These are phyloP conservation scores for Acrobasis consociella DNA, from an alignment of 2,888 invertebrate species.

Conservation along the genomic window DNA sequence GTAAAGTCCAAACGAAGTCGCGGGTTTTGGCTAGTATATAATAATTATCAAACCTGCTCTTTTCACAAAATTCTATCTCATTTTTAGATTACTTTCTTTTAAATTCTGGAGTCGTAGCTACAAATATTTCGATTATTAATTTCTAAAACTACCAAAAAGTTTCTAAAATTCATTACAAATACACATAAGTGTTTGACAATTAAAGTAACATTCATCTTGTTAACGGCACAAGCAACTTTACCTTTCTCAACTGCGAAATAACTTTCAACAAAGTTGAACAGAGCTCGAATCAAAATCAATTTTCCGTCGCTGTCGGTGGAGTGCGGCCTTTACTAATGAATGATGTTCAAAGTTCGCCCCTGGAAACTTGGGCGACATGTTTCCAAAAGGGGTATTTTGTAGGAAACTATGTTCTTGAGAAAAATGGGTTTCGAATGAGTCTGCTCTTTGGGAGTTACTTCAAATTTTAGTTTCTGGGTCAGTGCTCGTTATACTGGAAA, in stretches of 20 bases:
- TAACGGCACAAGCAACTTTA: slow-evolving; percentile 9
- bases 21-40: too few relatives aligned
- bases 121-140: background rate
- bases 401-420: slow-evolving; percentile 19
- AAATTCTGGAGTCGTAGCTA: background rate
- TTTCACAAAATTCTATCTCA: too few relatives aligned
- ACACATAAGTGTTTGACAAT: background rate
- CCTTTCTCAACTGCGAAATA: slow-evolving; percentile 8
- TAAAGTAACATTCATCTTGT: slow-evolving; percentile 8
- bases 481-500: too few relatives aligned
- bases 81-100: background rate
- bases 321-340: slow-evolving; percentile 23
- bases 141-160: too few relatives aligned
- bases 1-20: too few relatives aligned
- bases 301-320: slow-evolving; percentile 19
- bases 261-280: slow-evolving; percentile 8
- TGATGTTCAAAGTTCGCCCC: slow-evolving; percentile 22
- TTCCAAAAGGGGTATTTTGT: slow-evolving; percentile 24
- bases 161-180: too few relatives aligned
- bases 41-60: too few relatives aligned
- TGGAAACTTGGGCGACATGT: slow-evolving; percentile 21
- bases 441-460: slow-evolving; percentile 12
- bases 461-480: too few relatives aligned
- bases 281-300: slow-evolving; percentile 16
- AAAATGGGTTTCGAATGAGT: slow-evolving; percentile 19